These are phyloP conservation scores for Hypothenemus hampei DNA, from an alignment of 1,140 invertebrate species.

Conservation along the genomic window DNA sequence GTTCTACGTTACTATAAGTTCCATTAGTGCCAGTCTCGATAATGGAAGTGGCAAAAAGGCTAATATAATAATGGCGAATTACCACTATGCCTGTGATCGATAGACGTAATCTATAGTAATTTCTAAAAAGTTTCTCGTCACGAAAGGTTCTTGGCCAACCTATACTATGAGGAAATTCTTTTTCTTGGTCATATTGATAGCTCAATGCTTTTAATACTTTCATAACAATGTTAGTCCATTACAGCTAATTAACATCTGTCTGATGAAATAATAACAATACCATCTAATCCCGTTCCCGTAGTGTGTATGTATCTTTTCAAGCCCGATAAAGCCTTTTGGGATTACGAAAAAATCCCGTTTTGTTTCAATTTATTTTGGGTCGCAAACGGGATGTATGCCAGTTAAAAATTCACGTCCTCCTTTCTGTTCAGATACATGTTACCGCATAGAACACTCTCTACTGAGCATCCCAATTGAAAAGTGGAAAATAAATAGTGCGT, in stretches of 20 bases:
- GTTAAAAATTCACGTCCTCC: constrained; percentile 9
- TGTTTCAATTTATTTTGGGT: constrained; percentile 11
- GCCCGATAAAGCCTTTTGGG: constrained; percentile 4
- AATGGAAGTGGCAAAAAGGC: constrained; percentile 1
- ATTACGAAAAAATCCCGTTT: constrained; percentile 12
- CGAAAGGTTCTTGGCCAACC: too few relatives aligned
- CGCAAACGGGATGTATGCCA: constrained; percentile 9
- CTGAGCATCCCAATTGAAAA: too few relatives aligned
- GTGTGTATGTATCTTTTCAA: background rate
- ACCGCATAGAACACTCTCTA: too few relatives aligned
- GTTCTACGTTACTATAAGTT: constrained; percentile 6
- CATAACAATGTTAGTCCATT: background rate
- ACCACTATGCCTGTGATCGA: background rate
- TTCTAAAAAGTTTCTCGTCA: constrained; percentile 2
- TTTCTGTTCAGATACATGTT: constrained; percentile 3
- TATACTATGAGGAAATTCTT: too few relatives aligned
- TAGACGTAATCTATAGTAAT: constrained; percentile 2
- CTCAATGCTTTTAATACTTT: background rate
- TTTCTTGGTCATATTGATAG: background rate
- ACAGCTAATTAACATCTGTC: background rate
- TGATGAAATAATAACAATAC: constrained; percentile 7
- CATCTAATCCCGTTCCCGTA: constrained; percentile 4
- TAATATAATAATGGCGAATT: constrained; percentile 6
- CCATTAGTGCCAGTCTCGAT: constrained; percentile 2
- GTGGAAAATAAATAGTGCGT: too few relatives aligned